Percentiles rank a stretch among this genome's conserved stretches.
Conservation (phyloP, 2,888 invertebrate species). For the Scaptomyza parva region DNA sequence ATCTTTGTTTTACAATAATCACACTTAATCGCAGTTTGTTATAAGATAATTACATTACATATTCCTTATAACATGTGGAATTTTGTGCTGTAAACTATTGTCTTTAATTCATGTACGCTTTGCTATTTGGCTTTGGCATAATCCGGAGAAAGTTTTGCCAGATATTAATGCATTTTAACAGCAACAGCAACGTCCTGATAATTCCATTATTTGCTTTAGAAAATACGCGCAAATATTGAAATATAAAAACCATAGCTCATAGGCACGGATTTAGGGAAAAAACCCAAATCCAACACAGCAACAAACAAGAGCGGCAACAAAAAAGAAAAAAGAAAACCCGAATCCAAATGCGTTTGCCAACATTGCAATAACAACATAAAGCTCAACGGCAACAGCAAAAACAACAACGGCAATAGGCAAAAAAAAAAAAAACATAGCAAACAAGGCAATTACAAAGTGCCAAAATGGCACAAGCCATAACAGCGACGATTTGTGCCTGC, state of each 20-base stretch:
- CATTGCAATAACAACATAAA: slow-evolving; percentile 54
- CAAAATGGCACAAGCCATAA: slow-evolving; percentile 80
- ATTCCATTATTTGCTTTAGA: slow-evolving; percentile 55
- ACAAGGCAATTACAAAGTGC: slow-evolving; percentile 79
- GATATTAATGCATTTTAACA: background rate
- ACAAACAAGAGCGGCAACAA: slow-evolving; percentile 20
- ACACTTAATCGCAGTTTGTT: background rate
- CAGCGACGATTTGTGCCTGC: slow-evolving; percentile 50
- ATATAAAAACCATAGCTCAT: slow-evolving; percentile 69
- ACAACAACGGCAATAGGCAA: slow-evolving; percentile 57
- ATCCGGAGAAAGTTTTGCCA: slow-evolving; percentile 11
- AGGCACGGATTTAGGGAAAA: slow-evolving; percentile 66
- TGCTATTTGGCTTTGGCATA: background rate
- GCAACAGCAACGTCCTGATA: slow-evolving; percentile 27
- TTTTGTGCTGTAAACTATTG: background rate
- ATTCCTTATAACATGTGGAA: background rate
- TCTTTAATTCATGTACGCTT: background rate
- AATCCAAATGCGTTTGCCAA: slow-evolving; percentile 67
- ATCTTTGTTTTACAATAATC: background rate
- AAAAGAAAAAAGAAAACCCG: slow-evolving; percentile 39
- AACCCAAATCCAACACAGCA: slow-evolving; percentile 36
- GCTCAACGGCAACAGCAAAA: slow-evolving; percentile 38
- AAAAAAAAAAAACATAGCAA: slow-evolving; percentile 69
- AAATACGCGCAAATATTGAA: slow-evolving; percentile 65
- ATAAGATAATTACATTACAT: background rate